These are phyloP conservation scores for Natrix natrix DNA, from an alignment of 2,797 vertebrate genomes.

Conservation along the genomic window DNA sequence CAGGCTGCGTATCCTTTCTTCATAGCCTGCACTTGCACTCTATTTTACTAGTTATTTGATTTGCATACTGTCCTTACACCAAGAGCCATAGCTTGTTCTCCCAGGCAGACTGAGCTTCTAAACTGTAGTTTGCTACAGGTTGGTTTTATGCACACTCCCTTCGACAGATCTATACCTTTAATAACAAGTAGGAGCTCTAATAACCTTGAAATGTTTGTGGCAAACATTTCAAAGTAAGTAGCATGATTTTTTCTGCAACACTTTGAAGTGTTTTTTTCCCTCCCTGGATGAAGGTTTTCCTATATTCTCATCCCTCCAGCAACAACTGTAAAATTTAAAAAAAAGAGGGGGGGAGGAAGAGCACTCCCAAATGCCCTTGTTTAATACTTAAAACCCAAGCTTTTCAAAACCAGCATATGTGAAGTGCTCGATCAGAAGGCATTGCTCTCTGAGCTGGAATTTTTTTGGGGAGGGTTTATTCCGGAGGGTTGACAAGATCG, in stretches of 20 bases:
- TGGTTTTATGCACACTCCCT: neutral
- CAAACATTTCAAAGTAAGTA: neutral
- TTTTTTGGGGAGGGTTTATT: neutral
- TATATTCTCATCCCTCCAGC: neutral
- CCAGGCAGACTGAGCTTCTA: neutral
- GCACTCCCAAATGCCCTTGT: neutral
- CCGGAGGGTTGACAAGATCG: neutral
- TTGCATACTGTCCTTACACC: neutral
- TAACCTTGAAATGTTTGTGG: neutral
- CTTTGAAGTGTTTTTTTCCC: neutral
- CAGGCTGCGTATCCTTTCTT: neutral
- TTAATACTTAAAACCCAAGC: neutral
- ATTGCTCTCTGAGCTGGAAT: neutral
- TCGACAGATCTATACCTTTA: neutral
- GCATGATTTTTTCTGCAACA: neutral
- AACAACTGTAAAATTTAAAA: neutral
- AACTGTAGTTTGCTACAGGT: neutral
- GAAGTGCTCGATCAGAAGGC: neutral
- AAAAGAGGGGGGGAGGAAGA: neutral
- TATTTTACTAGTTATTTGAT: neutral
- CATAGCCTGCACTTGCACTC: neutral
- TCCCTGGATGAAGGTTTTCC: neutral
- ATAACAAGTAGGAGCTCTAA: neutral
- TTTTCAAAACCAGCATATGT: neutral
- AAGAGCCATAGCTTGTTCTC: neutral